A percentile compares a stretch with the other conserved stretches of the same genome.
Evolutionary conservation across 2,113 vertebrate genomes (phyloP).

Genomic region (Archilochus colubris): DNA sequence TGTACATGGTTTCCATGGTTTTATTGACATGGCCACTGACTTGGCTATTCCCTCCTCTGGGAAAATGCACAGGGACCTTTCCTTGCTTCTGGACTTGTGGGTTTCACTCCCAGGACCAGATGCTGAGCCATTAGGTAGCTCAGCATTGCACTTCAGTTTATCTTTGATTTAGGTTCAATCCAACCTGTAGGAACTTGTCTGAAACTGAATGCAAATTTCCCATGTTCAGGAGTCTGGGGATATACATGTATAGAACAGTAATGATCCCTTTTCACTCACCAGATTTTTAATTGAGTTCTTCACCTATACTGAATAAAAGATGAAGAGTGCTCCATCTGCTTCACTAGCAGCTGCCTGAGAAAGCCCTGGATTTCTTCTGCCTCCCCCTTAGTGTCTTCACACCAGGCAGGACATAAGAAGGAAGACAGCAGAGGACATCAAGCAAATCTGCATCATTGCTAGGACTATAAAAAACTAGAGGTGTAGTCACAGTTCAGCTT

Average conservation of each 20-base stretch:
- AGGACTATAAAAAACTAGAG: background rate
- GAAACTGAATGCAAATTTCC: background rate
- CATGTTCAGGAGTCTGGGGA: background rate
- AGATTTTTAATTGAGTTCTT: background rate
- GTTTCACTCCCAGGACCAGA: background rate
- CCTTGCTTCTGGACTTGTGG: background rate
- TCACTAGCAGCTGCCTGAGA: background rate
- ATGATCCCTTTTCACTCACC: background rate
- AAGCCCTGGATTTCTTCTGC: background rate
- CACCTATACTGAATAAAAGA: background rate
- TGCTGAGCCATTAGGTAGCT: rapidly evolving
- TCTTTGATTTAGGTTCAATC: background rate
- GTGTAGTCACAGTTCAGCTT: background rate
- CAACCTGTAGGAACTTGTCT: background rate
- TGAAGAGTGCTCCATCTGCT: background rate
- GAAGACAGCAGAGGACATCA: background rate
- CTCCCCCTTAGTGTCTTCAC: background rate
- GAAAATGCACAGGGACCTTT: rapidly evolving
- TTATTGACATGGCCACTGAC: background rate
- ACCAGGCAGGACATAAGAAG: background rate
- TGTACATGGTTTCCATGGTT: background rate
- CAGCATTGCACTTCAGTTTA: background rate
- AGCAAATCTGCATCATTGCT: background rate
- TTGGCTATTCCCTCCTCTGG: background rate
- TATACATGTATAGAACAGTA: background rate